These are phyloP conservation scores for Hafferia zeledoni DNA, from an alignment of 2,797 vertebrate genomes.

Conservation along the genomic window DNA sequence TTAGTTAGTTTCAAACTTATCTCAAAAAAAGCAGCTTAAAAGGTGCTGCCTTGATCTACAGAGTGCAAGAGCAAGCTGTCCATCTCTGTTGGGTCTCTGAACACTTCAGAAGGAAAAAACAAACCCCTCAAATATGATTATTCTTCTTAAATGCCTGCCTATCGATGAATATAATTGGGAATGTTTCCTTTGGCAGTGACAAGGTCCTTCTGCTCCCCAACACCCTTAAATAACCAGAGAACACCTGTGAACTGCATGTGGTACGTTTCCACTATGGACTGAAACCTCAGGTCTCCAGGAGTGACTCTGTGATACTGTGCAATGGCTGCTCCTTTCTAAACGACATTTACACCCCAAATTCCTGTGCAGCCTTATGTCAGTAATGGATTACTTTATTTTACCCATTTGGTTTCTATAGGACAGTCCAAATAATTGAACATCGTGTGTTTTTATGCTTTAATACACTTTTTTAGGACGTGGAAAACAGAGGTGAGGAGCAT, in stretches of 20 bases:
- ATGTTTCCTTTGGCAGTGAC: not conserved
- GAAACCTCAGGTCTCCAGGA: not conserved
- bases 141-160: not conserved
- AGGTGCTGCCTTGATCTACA: not conserved
- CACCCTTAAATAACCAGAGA: not conserved
- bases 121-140: accelerated
- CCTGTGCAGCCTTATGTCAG: not conserved
- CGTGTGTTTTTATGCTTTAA: accelerated
- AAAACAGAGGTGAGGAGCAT: accelerated
- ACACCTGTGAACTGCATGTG: not conserved
- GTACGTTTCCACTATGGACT: accelerated
- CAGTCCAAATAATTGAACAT: not conserved
- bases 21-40: not conserved
- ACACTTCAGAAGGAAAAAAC: not conserved
- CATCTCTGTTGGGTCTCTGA: not conserved
- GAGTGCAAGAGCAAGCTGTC: not conserved
- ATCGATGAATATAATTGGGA: not conserved
- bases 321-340: not conserved
- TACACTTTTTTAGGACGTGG: accelerated
- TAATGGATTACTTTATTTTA: not conserved
- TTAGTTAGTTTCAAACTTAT: not conserved
- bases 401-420: accelerated
- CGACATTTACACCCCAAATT: accelerated
- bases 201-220: not conserved
- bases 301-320: not conserved